phyloP scores from a whole-genome alignment of 2,888 invertebrate genomes.

The Fabriciana adippe region DNA sequence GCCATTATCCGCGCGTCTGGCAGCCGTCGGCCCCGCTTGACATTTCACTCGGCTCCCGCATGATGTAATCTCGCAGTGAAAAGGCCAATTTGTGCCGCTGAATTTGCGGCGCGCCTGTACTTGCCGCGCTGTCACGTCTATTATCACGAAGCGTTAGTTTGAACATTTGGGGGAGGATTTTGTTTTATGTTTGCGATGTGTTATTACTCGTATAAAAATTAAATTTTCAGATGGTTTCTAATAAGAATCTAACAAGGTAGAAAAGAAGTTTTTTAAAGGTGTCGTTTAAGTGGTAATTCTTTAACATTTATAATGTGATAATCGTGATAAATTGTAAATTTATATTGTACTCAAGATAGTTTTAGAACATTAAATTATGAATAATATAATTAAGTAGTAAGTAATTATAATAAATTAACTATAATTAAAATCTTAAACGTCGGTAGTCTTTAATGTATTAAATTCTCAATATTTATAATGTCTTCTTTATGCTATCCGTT shows the following conservation, averaged over 20 bases:
- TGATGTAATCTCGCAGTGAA: constrained; percentile 83
- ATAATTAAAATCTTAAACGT: neutral
- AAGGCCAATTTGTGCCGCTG: constrained; percentile 82
- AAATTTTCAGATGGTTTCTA: constrained; percentile 16
- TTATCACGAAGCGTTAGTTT: constrained; percentile 58
- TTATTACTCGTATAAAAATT: constrained; percentile 21
- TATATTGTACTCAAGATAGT: constrained; percentile 3
- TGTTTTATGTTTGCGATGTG: constrained; percentile 46
- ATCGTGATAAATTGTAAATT: constrained; percentile 9
- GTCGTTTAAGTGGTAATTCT: neutral
- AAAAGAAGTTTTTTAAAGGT: neutral
- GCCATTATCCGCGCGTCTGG: constrained; percentile 83
- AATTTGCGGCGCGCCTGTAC: constrained; percentile 80
- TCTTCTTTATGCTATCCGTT: neutral
- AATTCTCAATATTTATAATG: constrained; percentile 1
- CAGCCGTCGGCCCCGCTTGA: constrained; percentile 82
- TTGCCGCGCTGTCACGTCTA: constrained; percentile 78
- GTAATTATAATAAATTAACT: constrained; percentile 11
- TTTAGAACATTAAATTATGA: constrained; percentile 7
- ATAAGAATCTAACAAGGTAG: constrained; percentile 19
- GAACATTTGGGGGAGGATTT: constrained; percentile 49
- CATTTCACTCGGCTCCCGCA: constrained; percentile 82
- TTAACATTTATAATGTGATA: neutral
- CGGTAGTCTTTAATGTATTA: neutral
- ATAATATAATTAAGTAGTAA: constrained; percentile 10